Evolutionary conservation across 92 coral and sea anemone species (phyloP).

Genomic region (Chrysogorgia sp.): DNA sequence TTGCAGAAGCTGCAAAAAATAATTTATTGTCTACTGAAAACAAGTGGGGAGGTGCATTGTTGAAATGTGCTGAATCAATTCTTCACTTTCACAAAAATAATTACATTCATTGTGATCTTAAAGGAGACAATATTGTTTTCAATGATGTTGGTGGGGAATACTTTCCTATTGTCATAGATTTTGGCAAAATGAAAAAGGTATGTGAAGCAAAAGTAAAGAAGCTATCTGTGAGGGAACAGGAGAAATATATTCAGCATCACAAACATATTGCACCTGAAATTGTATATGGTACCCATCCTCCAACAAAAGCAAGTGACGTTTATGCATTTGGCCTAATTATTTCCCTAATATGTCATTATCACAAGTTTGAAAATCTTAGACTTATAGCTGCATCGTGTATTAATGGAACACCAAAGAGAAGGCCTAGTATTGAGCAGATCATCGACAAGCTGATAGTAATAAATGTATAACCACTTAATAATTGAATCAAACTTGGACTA

Average conservation of each 20-base stretch:
- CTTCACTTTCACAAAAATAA: background rate
- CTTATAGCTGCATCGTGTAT: background rate
- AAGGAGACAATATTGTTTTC: constrained; percentile 3
- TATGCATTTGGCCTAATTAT: constrained; percentile 16
- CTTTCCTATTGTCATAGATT: constrained; percentile 1
- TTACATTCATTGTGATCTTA: constrained; percentile 17
- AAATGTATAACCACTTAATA: no score
- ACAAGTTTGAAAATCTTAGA: constrained; percentile 1
- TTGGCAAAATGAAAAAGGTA: constrained; percentile 2
- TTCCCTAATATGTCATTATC: constrained; percentile 3
- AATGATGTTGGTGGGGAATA: background rate
- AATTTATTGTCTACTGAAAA: background rate
- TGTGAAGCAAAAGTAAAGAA: constrained; percentile 1
- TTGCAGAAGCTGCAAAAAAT: background rate
- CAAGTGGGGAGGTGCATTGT: constrained; percentile 1
- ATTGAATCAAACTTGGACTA: background rate
- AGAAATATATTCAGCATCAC: background rate
- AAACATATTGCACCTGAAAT: constrained; percentile 27
- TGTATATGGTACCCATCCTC: background rate
- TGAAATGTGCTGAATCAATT: constrained; percentile 7
- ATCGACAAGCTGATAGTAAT: background rate
- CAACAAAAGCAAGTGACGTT: constrained; percentile 6
- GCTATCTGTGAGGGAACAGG: constrained; percentile 6
- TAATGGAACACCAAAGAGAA: constrained; percentile 5
- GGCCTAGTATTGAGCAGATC: background rate